phyloP scores from a whole-genome alignment of 1,140 invertebrate genomes.

The Bombus waltoni region DNA sequence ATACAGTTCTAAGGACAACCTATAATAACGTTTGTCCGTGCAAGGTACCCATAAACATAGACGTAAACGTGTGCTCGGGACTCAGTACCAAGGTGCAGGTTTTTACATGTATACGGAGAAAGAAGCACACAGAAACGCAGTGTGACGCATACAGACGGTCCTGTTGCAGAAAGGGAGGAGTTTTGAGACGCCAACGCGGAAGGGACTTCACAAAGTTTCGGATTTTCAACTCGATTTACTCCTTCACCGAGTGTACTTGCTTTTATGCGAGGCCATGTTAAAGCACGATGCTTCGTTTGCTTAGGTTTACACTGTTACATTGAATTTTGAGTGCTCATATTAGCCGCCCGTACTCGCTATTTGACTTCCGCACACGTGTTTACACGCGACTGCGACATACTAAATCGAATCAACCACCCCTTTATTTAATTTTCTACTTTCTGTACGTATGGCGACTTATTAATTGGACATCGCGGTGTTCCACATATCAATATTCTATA shows the following conservation, averaged over 20 bases:
- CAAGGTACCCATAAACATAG: neutral
- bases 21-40: neutral
- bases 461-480: neutral
- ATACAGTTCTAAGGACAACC: too few species aligned
- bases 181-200: conserved; percentile 12
- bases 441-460: neutral
- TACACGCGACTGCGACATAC: neutral
- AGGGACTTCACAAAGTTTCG: conserved; percentile 30
- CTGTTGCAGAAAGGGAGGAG: neutral
- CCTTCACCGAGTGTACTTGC: conserved; percentile 4
- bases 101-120: neutral
- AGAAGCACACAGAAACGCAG: too few species aligned
- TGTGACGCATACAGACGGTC: neutral
- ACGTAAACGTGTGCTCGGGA: neutral
- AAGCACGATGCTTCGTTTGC: conserved; percentile 17
- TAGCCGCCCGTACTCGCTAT: conserved; percentile 10
- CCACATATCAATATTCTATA: too few species aligned
- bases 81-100: neutral
- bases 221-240: conserved; percentile 40
- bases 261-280: conserved; percentile 22
- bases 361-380: conserved; percentile 29
- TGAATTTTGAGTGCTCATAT: conserved; percentile 36
- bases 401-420: neutral
- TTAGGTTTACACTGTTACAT: conserved; percentile 27
- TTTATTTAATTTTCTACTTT: neutral